Conservation (phyloP, 2,888 invertebrate species). For the Notocelia uddmanniana region DNA sequence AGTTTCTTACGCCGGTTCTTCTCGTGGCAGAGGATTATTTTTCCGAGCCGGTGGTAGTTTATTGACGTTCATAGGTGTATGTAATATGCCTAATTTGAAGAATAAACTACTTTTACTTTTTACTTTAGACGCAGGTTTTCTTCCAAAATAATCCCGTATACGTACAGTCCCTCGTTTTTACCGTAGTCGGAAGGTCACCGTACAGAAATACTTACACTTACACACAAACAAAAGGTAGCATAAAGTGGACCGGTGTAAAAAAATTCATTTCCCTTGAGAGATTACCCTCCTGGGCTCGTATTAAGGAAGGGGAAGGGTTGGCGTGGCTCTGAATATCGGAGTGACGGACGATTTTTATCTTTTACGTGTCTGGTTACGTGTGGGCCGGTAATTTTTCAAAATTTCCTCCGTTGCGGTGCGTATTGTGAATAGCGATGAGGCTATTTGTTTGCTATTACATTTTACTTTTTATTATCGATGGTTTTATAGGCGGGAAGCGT, state of each 20-base stretch:
- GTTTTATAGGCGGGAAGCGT: not conserved
- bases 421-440: conserved; percentile 28
- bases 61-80: too few species aligned
- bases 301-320: conserved; percentile 46
- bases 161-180: not conserved
- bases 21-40: too few species aligned
- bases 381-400: conserved; percentile 36
- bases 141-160: not conserved
- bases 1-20: too few species aligned
- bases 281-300: conserved; percentile 47
- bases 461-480: not conserved
- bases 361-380: conserved; percentile 42
- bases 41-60: too few species aligned
- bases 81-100: too few species aligned
- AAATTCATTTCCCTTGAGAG: conserved; percentile 42
- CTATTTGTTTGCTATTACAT: conserved; percentile 14
- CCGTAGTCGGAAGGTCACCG: not conserved
- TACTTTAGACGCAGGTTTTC: too few species aligned
- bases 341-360: conserved; percentile 48
- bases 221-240: conserved; percentile 37
- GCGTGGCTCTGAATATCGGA: conserved; percentile 47
- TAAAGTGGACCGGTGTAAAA: conserved; percentile 40
- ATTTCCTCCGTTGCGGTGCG: conserved; percentile 13
- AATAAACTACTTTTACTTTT: too few species aligned
- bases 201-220: not conserved